Base-by-base conservation (phyloP, 2,888 invertebrate genomes). In the Drosophila stalkeri region DNA sequence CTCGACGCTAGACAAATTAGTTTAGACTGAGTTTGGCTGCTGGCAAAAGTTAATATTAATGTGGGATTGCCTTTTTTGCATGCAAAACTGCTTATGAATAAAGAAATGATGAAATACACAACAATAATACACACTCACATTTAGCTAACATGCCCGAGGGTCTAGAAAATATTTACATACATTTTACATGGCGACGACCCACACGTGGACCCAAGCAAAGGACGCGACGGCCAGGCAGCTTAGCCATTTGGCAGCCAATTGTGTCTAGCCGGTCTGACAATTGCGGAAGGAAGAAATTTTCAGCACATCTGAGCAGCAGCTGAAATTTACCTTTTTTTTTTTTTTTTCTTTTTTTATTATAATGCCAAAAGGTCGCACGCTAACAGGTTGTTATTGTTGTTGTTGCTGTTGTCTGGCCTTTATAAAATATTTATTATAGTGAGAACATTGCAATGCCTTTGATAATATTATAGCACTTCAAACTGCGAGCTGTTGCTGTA, bases 161-260 rank as follows among this genome's bases (percentile, higher is more conserved):
- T 78, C 39, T 33, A 56, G 55, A 47, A 62, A 69, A 73, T 73
- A 70, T 79, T 73, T 73, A 54, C 72, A 78, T 78, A 73, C 69
- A 79, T 72, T 79, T 72, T 76, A 62, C 72, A 79, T 72, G 64
- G 52, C 54, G 56, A 52, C 56, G 51, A 60, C 56, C 52, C 51
- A 54, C 46, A 57, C 64, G 56, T 39, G 12, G 12, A 70, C 49
- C 47, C 60, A 33, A 69, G 68, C 67, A 16, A 59, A 66, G n/a
- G 27, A 6, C 52, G 73, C 65, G 62, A 49, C 76, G 67, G 62
- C 55, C 76, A 65, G 60, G 52, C 79, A 43, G 72, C 74, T 79
- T 82, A 82, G 87, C 87, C 82, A 86, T 84, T 80, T 80, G 87
- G 61, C 84, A 84, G 84, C 81, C 85, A 85, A 84, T 84, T 84